Percentiles rank a stretch among this genome's conserved stretches.
Conservation (phyloP, 1,140 invertebrate genomes). For the Plectrocnemia conspersa region DNA sequence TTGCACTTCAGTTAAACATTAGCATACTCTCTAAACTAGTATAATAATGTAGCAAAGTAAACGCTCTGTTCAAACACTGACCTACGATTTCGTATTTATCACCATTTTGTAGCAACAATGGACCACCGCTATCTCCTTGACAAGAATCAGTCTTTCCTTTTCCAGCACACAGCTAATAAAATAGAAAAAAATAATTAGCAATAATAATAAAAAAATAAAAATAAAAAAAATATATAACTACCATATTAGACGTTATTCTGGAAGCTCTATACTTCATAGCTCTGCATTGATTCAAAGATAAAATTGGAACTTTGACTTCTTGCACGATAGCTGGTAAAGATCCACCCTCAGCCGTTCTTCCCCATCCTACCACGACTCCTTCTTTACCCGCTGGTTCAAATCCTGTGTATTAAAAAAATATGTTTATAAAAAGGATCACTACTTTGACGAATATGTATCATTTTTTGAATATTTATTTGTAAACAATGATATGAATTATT, state of each 20-base stretch:
- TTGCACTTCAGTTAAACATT: no score
- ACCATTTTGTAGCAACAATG: conserved; percentile 64
- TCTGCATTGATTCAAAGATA: conserved; percentile 70
- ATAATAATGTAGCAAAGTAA: no score
- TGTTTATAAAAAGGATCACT: no score
- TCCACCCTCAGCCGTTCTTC: conserved; percentile 74
- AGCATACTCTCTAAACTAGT: no score
- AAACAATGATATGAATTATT: no score
- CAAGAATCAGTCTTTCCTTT: conserved; percentile 76
- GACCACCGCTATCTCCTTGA: conserved; percentile 81
- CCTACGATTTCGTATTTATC: conserved; percentile 72
- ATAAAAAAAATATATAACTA: conserved; percentile 30
- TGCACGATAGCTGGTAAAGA: conserved; percentile 71
- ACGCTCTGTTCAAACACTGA: no score
- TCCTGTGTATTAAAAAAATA: no score
- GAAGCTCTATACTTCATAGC: conserved; percentile 76
- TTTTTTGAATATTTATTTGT: no score
- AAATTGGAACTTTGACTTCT: conserved; percentile 79
- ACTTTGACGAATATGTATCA: no score
- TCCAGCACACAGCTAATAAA: conserved; percentile 61
- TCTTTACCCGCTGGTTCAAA: conserved; percentile 67
- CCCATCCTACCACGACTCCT: conserved; percentile 79
- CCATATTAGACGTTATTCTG: conserved; percentile 75
- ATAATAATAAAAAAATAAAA: neutral
- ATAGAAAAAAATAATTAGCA: neutral